These are phyloP conservation scores for Phymatocera aterrima DNA, from an alignment of 2,888 invertebrate species.

Conservation along the genomic window DNA sequence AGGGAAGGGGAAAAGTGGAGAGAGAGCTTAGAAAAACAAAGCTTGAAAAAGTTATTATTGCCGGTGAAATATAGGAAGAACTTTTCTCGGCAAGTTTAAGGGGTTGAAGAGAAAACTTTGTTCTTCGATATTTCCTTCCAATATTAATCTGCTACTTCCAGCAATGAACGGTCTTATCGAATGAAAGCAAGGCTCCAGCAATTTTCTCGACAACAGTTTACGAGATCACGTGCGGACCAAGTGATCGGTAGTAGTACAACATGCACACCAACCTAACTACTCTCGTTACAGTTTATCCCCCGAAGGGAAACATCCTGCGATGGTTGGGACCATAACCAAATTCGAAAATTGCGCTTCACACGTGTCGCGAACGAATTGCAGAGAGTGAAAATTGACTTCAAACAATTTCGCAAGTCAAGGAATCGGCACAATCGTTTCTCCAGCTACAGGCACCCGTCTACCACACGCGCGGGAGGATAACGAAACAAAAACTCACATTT, in stretches of 20 bases:
- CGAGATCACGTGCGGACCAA: constrained; percentile 14
- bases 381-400: too few species aligned
- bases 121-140: constrained; percentile 39
- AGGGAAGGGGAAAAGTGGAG: too few species aligned
- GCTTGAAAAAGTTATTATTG: constrained; percentile 43
- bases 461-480: too few species aligned
- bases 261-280: neutral
- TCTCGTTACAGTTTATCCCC: neutral
- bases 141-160: constrained; percentile 37
- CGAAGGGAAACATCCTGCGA: neutral
- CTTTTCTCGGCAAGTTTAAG: neutral
- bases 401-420: too few species aligned
- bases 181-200: constrained; percentile 18
- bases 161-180: constrained; percentile 34
- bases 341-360: too few species aligned
- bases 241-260: too few species aligned
- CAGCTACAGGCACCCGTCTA: too few species aligned
- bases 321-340: too few species aligned
- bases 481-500: too few species aligned
- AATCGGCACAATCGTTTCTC: too few species aligned
- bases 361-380: too few species aligned
- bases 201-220: neutral
- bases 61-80: constrained; percentile 30
- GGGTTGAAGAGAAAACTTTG: constrained; percentile 37
- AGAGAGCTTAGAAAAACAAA: constrained; percentile 34